Evolutionary conservation across 2,113 vertebrate species (phyloP), one percentile per base, ranked within the genome.

Genomic region (Hyperoodon ampullatus): DNA sequence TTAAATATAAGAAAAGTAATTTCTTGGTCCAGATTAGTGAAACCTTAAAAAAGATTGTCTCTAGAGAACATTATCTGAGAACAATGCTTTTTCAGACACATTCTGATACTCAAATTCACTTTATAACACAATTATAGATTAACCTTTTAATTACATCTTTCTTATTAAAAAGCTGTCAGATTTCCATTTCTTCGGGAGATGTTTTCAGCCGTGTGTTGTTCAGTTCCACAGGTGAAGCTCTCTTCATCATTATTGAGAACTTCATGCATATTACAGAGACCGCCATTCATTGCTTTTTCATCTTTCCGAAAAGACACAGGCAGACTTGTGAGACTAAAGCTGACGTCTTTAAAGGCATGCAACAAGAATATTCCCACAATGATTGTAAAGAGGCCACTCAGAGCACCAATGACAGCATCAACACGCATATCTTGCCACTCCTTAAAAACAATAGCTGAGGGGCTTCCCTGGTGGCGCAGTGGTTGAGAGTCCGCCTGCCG

Each of bases 301-400:
- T 99, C 99, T 97, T 99, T 99, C 81, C 99, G 98, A 70, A 99
- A 98, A 74, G 99, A 99, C 91, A 99, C 98, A 0, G 99, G 99
- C 77, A 99, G 98, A 30, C 98, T 99, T 14, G 99, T 98, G 58
- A 99, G 91, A 91, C 99, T 99, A 61, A 99, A 98, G 84, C 93
- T 99, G 93, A 99, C 97, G 97, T 99, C 99, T 98, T 99, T 99
- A 98, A 99, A 99, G 98, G 99, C 99, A 97, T 99, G 99, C 98
- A 99, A 98, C 96, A 99, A 97, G 98, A 99, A 99, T 97, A 99
- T 99, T 21, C 99, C 99, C 96, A 99, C 99, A 16, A 99, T 99
- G 97, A 99, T 99, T 1, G 99, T 99, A 94, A 99, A 97, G 98
- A 99, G 99, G 98, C 99, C 99, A 71, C 99, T 99, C 97, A 99